Conservation (phyloP, 2,888 invertebrate genomes). For the Pseudanteris insignis region DNA sequence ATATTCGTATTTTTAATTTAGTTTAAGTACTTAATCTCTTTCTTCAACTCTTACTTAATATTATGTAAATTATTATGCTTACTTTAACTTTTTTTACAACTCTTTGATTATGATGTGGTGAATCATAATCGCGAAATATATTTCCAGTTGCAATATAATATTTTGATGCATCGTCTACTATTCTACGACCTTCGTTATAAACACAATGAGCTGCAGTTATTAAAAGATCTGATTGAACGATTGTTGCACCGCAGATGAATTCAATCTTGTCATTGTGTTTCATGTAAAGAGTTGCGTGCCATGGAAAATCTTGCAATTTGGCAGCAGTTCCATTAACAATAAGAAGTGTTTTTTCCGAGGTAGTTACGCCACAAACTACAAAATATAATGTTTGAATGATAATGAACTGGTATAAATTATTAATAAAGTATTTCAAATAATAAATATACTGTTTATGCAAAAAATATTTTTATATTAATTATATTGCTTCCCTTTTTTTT, state of each 20-base stretch:
- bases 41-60: too few species aligned
- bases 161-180: constrained; percentile 41
- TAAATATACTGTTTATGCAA: too few species aligned
- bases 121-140: constrained; percentile 56
- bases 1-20: not conserved
- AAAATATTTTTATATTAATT: constrained; percentile 2
- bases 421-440: too few species aligned
- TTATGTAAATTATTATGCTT: too few species aligned
- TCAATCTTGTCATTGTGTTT: constrained; percentile 44
- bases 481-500: too few species aligned
- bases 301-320: constrained; percentile 60
- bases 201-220: constrained; percentile 67
- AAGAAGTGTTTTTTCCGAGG: constrained; percentile 47
- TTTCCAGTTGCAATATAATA: constrained; percentile 60
- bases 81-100: constrained; percentile 52
- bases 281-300: constrained; percentile 63
- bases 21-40: too few species aligned
- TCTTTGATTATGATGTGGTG: constrained; percentile 42
- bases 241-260: constrained; percentile 64
- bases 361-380: constrained; percentile 60
- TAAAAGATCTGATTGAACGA: constrained; percentile 58
- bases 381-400: too few species aligned
- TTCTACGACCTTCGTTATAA: constrained; percentile 52
- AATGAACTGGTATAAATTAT: not conserved
- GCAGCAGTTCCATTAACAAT: constrained; percentile 55